Evolutionary conservation across 1,140 invertebrate species (phyloP), one percentile per base, ranked within the genome.

Genomic region (Reticulitermes speratus): DNA sequence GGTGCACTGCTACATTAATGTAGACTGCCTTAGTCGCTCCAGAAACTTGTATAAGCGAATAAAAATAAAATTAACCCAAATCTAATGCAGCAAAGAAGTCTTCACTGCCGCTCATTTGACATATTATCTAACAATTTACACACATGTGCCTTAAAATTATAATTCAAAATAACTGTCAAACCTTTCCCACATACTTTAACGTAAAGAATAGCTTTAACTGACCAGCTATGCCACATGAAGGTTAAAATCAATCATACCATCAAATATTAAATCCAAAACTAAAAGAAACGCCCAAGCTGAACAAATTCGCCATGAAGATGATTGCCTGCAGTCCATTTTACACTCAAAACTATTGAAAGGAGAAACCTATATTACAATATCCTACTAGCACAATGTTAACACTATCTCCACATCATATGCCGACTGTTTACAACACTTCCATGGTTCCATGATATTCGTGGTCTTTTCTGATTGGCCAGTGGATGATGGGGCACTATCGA

Each of bases 381-480:
- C 44, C 32, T 84, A n/a, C 12, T 14, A 55, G 6, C 23, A 14
- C 83, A 84, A 38, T 25, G 44, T 11, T 44, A 65, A 19, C 84
- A 84, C 48, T 84, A 55, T 21, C 19, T 32, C 32, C 30, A 21
- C 59, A 52, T 48, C n/a, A 25, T 32, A 55, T 23, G 55, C n/a
- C 3, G n/a, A 55, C 0, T 25, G 21, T 84, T 45, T 25, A 84
- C 48, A 55, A 55, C 52, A 84, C 21, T 12, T 82, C 85, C 84
- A 25, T 38, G 44, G 25, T 30, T 82, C n/a, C 85, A 86, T 86
- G 85, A 82, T 82, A 82, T 55, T 86, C 85, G 85, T 86, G 85
- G 85, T 86, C 85, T 86, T 83, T 75, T 69, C 3, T 82, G 55
- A 86, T 86, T 86, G 82, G 83, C 84, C 1, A 30, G 12, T 52